Base-by-base conservation (phyloP, 1,140 invertebrate genomes). In the Drosophila saltans region DNA sequence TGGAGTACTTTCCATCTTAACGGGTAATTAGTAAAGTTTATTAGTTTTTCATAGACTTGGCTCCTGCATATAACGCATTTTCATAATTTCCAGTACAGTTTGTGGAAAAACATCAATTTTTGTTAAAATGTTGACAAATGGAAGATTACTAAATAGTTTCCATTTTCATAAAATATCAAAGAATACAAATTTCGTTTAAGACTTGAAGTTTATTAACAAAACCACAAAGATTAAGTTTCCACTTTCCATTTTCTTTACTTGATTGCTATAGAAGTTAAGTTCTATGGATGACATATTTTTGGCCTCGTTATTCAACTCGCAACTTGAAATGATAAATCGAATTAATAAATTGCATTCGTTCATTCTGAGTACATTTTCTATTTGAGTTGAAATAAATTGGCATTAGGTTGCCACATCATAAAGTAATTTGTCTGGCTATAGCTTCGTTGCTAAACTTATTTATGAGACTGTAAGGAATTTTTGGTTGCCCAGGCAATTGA, bases 1-100 rank as follows among this genome's bases (percentile, higher is more conserved):
- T 30, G 64, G 83, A 58, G 21, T 67, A 59, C 83, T 78, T 77
- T 66, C 65, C 30, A 66, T 67, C 67, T 80, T 88, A 71, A 80
- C 80, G 72, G 76, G 78, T 86, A 88, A 86, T 86, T 86, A 86
- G 84, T 74, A 68, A 78, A 69, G 56, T 76, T 79, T 68, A 52
- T 75, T 36, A 36, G 43, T 48, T 21, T 21, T 39, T 55, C 52
- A 9, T 60, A 58, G 41, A 33, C 36, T 59, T 11, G 33, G 40
- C 57, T 59, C 6, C 2, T 61, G 10, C 11, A 28, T 21, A 24
- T 30, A 10, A 26, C 26, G 21, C 45, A 52, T 45, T 28, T 62
- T 16, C 2, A 24, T 1, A 5, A 36, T 36, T 26, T 43, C 40
- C 60, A 6, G n/a, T 62, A 62, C 60, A 62, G 40, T 62, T 11